Evolutionary conservation across 2,888 invertebrate species (phyloP).

Genomic region (Hemistola chrysoprasaria): DNA sequence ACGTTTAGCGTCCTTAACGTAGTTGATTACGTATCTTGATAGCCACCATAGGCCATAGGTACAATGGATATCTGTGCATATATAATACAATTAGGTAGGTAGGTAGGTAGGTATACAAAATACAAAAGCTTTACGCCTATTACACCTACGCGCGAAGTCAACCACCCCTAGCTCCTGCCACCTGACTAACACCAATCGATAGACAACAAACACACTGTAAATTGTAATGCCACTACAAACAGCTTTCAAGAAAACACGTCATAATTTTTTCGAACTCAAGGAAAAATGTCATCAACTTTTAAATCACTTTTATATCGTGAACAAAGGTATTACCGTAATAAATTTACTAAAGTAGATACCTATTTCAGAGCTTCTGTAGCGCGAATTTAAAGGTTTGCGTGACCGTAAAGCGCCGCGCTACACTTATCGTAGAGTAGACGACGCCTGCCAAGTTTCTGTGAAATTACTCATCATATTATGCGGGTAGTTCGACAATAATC

Average conservation of each 20-base stretch:
- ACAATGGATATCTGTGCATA: slow-evolving; percentile 50
- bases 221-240: slow-evolving; percentile 13
- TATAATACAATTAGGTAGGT: slow-evolving; percentile 35
- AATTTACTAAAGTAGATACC: slow-evolving; percentile 9
- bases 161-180: slow-evolving; percentile 43
- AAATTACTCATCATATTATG: slow-evolving; percentile 2
- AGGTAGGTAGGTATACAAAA: too few relatives aligned
- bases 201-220: slow-evolving; percentile 14
- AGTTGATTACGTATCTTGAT: slow-evolving; percentile 24
- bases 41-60: slow-evolving; percentile 17
- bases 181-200: slow-evolving; percentile 50
- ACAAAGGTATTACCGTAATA: slow-evolving; percentile 17
- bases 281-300: slow-evolving; percentile 38
- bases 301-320: slow-evolving; percentile 23
- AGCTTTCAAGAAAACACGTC: slow-evolving; percentile 37
- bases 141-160: slow-evolving; percentile 41
- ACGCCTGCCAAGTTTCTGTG: not conserved
- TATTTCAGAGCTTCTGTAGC: slow-evolving; percentile 20
- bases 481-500: slow-evolving; percentile 7
- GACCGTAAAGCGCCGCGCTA: slow-evolving; percentile 4
- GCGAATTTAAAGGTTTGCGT: slow-evolving; percentile 21
- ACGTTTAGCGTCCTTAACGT: slow-evolving; percentile 9
- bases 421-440: slow-evolving; percentile 2
- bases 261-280: slow-evolving; percentile 26
- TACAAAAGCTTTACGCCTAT: too few relatives aligned